Evolutionary conservation across 2,113 vertebrate genomes (phyloP), one percentile per base, ranked within the genome.

Genomic region (Pithys albifrons): DNA sequence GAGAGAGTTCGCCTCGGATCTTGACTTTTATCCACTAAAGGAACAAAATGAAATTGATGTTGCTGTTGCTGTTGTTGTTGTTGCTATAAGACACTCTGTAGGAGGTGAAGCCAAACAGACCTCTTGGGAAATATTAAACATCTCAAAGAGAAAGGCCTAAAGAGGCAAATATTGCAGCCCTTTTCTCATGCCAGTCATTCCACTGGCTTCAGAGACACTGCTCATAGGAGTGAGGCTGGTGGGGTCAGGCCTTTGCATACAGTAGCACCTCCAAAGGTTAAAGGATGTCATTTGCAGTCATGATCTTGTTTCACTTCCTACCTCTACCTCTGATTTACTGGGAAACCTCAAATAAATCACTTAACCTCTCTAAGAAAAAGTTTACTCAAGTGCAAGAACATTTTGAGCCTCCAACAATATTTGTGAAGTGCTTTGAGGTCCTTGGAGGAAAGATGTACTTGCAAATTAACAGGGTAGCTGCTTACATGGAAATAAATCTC

Each of bases 221-320:
- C 54, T 89, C 54, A 4, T 49, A 24, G 4, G 78, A 85, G 59
- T 6, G 52, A 80, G 75, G 74, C 59, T 48, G 46, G 19, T 41
- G 67, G 86, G 92, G 77, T 95, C 86, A 94, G 92, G 45, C 49
- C 83, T 81, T 55, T 62, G 75, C 75, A 85, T 84, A 75, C 85
- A 92, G 96, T 54, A 91, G 92, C 84, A 92, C 76, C 84, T 92
- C 93, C 6, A 7, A 86, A 96, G 88, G 95, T 92, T 91, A 94
- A 93, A 79, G 49, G 48, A 89, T 94, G 91, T 92, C 91, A 94
- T 72, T 55, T 62, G 61, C 65, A 92, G 76, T 48, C 95, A 76
- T 9, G 92, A 94, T 72, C 70, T 58, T 66, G 49, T 94, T 96
- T 96, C 95, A 46, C 88, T 97, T 96, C 96, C 93, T 84, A 92